These are phyloP conservation scores for Aradophagus sp. DNA, from an alignment of 1,140 invertebrate species.

Conservation along the genomic window DNA sequence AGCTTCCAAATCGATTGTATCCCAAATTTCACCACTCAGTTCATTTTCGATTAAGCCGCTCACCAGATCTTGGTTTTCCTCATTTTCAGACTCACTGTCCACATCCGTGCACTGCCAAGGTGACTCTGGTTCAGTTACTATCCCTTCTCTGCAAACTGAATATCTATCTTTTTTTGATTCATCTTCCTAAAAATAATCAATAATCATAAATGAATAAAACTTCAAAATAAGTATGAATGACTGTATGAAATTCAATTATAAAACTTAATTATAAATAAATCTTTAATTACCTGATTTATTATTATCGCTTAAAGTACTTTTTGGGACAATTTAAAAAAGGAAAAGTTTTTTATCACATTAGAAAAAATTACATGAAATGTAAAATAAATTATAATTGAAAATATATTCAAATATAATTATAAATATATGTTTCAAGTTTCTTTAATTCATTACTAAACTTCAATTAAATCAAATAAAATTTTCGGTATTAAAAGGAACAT, in stretches of 20 bases:
- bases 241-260: no score
- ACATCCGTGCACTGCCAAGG: slow-evolving; percentile 34
- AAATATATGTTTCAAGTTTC: no score
- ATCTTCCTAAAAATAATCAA: slow-evolving; percentile 32
- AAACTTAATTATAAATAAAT: neutral
- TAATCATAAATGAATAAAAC: slow-evolving; percentile 22
- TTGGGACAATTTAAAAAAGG: slow-evolving; percentile 1
- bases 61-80: slow-evolving; percentile 18
- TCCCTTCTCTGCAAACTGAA: slow-evolving; percentile 39
- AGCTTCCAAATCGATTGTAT: slow-evolving; percentile 40
- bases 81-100: slow-evolving; percentile 37
- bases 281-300: neutral
- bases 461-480: no score
- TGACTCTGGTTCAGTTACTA: slow-evolving; percentile 56
- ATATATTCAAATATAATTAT: no score
- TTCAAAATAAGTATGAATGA: no score
- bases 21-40: slow-evolving; percentile 40
- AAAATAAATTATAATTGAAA: no score
- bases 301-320: neutral
- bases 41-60: slow-evolving; percentile 6
- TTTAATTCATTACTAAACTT: no score
- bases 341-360: no score
- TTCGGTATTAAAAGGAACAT: no score
- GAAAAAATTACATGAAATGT: no score
- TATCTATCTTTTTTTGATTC: slow-evolving; percentile 22